phyloP scores from a whole-genome alignment of 1,140 invertebrate species.

The Campoletis sonorensis region DNA sequence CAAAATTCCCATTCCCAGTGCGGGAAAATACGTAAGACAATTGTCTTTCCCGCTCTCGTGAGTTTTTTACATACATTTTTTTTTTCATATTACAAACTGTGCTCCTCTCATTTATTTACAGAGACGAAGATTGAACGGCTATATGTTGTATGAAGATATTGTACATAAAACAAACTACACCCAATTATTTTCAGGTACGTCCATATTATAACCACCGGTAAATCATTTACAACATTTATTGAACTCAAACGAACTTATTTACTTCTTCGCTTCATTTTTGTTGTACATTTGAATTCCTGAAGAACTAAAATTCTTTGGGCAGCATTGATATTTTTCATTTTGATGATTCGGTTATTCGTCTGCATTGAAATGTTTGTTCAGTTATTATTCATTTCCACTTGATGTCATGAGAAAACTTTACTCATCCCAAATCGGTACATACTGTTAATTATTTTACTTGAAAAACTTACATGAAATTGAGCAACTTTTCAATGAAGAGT shows the following conservation, averaged over 20 bases:
- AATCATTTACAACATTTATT: too few relatives aligned
- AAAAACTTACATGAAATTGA: too few relatives aligned
- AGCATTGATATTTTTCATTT: too few relatives aligned
- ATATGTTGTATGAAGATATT: slow-evolving; percentile 55
- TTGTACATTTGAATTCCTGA: too few relatives aligned
- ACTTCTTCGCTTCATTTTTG: too few relatives aligned
- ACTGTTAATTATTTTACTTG: neutral
- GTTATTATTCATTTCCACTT: slow-evolving; percentile 9
- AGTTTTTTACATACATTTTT: neutral
- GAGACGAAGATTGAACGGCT: slow-evolving; percentile 53
- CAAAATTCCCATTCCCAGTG: neutral
- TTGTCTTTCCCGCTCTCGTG: neutral
- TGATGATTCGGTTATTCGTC: too few relatives aligned
- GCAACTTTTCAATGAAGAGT: neutral
- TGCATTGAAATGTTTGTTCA: too few relatives aligned
- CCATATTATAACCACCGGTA: too few relatives aligned
- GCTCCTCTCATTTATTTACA: slow-evolving; percentile 45
- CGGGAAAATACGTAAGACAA: neutral
- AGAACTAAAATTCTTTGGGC: too few relatives aligned
- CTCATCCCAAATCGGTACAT: too few relatives aligned
- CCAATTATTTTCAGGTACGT: slow-evolving; percentile 51
- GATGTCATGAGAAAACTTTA: too few relatives aligned
- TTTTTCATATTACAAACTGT: neutral
- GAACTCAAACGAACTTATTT: too few relatives aligned
- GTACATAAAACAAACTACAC: slow-evolving; percentile 57